Percentiles rank a stretch among this genome's conserved stretches.
phyloP scores from a whole-genome alignment of 2,888 invertebrate species.

The Drosophila neutralis region DNA sequence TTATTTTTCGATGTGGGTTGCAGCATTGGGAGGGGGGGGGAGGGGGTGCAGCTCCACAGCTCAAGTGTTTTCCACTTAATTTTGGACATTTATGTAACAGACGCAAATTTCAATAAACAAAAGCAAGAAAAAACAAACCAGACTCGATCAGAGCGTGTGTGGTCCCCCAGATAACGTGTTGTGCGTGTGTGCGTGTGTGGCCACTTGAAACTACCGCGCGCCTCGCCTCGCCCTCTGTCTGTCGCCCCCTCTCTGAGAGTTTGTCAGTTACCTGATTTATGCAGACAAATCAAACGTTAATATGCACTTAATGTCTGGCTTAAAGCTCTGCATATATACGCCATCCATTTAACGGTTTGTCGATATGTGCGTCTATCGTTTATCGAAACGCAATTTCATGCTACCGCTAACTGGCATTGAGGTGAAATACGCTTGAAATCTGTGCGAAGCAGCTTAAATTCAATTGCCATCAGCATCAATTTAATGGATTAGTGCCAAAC shows the following conservation, averaged over 20 bases:
- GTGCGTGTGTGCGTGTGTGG: conserved; percentile 30
- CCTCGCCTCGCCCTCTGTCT: not conserved
- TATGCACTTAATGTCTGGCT: conserved; percentile 61
- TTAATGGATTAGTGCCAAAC: conserved; percentile 76
- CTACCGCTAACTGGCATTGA: conserved; percentile 50
- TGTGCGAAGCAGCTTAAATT: conserved; percentile 74
- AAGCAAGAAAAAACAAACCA: conserved; percentile 24
- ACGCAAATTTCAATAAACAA: conserved; percentile 69
- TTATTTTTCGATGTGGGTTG: not conserved
- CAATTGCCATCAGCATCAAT: conserved; percentile 79
- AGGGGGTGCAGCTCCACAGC: conserved; percentile 39
- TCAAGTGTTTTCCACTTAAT: conserved; percentile 77
- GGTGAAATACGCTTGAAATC: conserved; percentile 61
- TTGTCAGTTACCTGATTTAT: conserved; percentile 49
- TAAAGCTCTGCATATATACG: not conserved
- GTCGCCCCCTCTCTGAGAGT: not conserved
- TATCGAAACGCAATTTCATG: conserved; percentile 62
- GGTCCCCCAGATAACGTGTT: conserved; percentile 60
- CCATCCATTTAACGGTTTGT: not conserved
- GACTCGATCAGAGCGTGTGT: conserved; percentile 56
- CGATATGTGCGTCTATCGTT: conserved; percentile 34
- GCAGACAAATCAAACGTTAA: conserved; percentile 74
- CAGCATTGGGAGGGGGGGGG: not conserved
- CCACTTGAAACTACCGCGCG: conserved; percentile 56
- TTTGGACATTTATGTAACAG: conserved; percentile 68